Evolutionary conservation across 2,888 invertebrate species (phyloP).

Genomic region (Vanessa cardui): DNA sequence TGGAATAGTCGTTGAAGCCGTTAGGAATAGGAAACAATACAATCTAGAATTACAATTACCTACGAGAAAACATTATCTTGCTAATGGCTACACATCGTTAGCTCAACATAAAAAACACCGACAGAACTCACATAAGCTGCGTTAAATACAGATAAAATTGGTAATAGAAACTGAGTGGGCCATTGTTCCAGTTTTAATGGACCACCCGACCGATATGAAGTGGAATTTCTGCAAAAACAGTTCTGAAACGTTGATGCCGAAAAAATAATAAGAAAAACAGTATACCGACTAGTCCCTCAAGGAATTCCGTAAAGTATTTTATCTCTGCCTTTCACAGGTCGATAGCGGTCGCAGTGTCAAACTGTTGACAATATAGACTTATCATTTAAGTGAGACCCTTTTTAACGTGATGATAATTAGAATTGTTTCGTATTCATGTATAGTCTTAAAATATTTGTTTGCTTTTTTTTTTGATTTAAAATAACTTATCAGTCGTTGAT

Average conservation of each 20-base stretch:
- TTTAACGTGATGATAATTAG: conserved; percentile 44
- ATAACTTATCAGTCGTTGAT: not conserved
- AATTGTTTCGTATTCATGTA: conserved; percentile 34
- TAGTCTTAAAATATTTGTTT: conserved; percentile 13
- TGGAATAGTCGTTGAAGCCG: not conserved
- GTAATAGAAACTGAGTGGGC: conserved; percentile 73
- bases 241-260: conserved; percentile 60
- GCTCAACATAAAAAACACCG: conserved; percentile 54
- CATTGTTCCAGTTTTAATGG: conserved; percentile 78
- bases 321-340: conserved; percentile 77
- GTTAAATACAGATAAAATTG: conserved; percentile 77
- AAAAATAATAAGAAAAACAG: conserved; percentile 71
- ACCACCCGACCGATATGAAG: conserved; percentile 71
- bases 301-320: conserved; percentile 78
- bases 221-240: conserved; percentile 71
- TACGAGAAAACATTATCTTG: conserved; percentile 37
- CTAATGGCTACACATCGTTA: conserved; percentile 55
- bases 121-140: conserved; percentile 75
- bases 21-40: conserved; percentile 4
- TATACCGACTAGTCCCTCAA: conserved; percentile 71
- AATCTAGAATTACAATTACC: conserved; percentile 18
- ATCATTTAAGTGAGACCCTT: conserved; percentile 63
- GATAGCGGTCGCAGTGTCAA: conserved; percentile 72
- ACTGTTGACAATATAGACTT: conserved; percentile 65
- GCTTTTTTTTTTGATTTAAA: not conserved